Conservation (phyloP, 2,888 invertebrate genomes). For the Caenorhabditis panamensis region DNA sequence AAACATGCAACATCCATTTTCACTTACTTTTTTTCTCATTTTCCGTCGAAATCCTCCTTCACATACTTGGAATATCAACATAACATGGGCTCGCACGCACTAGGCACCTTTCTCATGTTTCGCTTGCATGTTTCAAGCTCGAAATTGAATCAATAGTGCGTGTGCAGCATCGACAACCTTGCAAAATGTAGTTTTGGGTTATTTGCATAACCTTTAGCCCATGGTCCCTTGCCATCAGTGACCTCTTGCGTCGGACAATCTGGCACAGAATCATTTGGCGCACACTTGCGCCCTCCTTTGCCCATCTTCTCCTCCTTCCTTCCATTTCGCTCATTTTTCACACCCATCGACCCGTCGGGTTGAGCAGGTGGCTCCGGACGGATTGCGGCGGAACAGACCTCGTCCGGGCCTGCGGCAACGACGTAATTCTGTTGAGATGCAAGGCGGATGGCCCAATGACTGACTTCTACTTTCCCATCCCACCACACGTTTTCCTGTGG, state of each 20-base stretch:
- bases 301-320: conserved; percentile 1
- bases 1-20: conserved; percentile 15
- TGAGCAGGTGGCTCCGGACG: conserved; percentile 51
- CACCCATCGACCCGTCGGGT: conserved; percentile 29
- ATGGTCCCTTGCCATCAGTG: conserved; percentile 13
- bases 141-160: conserved; percentile 3
- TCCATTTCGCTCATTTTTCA: conserved; percentile 54
- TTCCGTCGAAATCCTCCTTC: conserved; percentile 3
- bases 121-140: not conserved
- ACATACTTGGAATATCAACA: conserved; percentile 7
- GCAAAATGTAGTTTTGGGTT: conserved; percentile 2
- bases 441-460: not conserved
- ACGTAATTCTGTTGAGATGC: conserved; percentile 9
- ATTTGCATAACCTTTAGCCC: conserved; percentile 42
- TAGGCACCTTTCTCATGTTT: conserved; percentile 20
- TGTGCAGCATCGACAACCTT: not conserved
- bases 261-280: conserved; percentile 51
- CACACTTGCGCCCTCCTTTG: conserved; percentile 22
- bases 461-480: conserved; percentile 33
- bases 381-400: conserved; percentile 40
- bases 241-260: conserved; percentile 30
- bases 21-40: not conserved
- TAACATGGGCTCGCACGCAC: conserved; percentile 18
- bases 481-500: conserved; percentile 36
- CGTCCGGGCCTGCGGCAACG: conserved; percentile 4